These are phyloP conservation scores for Andrena cerasifolii DNA, from an alignment of 1,140 invertebrate genomes.

Conservation along the genomic window DNA sequence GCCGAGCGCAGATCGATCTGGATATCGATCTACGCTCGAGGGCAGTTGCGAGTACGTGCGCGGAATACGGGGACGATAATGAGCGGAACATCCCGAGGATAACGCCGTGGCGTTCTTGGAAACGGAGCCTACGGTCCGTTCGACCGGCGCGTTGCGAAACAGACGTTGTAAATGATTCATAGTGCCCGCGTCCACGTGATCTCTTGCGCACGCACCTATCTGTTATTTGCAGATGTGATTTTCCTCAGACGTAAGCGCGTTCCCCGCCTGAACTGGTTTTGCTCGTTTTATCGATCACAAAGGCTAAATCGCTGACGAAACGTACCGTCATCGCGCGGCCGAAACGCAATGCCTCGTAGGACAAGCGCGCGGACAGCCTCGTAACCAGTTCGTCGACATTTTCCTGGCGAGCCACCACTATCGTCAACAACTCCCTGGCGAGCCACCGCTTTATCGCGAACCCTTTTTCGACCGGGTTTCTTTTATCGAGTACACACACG, in stretches of 20 bases:
- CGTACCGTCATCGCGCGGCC: not conserved
- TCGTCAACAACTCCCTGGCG: too few species aligned
- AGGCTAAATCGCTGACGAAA: not conserved
- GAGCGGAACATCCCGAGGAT: conserved; percentile 39
- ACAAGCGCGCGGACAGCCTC: not conserved
- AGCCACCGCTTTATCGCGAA: too few species aligned
- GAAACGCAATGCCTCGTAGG: not conserved
- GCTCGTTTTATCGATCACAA: conserved; percentile 26
- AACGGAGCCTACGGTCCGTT: conserved; percentile 38
- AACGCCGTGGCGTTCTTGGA: conserved; percentile 53
- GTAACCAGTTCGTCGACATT: not conserved
- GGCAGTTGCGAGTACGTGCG: not conserved
- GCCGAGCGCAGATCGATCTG: not conserved
- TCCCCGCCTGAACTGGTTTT: conserved; percentile 30
- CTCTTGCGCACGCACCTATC: conserved; percentile 37
- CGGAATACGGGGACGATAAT: conserved; percentile 32
- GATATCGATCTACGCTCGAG: not conserved
- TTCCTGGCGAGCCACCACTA: too few species aligned
- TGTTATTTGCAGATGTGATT: conserved; percentile 57
- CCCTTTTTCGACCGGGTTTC: too few species aligned
- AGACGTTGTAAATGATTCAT: conserved; percentile 59
- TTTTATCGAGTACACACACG: too few species aligned
- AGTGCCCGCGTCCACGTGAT: conserved; percentile 52
- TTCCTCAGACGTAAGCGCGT: conserved; percentile 45
- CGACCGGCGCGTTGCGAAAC: conserved; percentile 54